Base-by-base conservation (phyloP, 2,888 invertebrate genomes). In the Phalera bucephala region DNA sequence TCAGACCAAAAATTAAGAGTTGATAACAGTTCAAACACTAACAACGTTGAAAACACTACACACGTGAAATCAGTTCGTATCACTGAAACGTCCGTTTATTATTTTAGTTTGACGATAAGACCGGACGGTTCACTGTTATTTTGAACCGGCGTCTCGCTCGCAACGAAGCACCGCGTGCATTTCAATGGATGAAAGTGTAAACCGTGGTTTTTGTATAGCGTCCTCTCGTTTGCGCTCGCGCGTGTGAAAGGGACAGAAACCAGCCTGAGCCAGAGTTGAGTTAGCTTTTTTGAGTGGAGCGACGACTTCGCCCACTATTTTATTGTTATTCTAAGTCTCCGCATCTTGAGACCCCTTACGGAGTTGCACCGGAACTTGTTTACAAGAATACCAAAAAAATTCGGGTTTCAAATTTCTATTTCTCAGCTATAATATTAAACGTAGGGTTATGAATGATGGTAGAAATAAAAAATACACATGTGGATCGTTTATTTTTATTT, bases 121-220 rank as follows among this genome's bases (percentile, higher is more conserved):
- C 70, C 71, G 65, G 71, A 64, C 73, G 63, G 70, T 75, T 80
- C 73, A 72, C 71, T 69, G 72, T 73, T 72, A 75, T 72, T 73
- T 75, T 69, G 70, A 77, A 80, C 77, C 81, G 77, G 82, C 83
- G 80, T 72, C 76, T 81, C 74, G 65, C 70, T 78, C 80, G 70
- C 75, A 62, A 66, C 79, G 79, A 73, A 74, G 83, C 79, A 80
- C 79, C 81, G 85, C 85, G 81, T 86, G 84, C 86, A 81, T 86
- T 83, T 87, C 87, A 80, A 83, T 79, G 78, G 87, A 85, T 85
- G 88, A 87, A 89, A 86, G 88, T 87, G 75, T 86, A 84, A 78
- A 79, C 86, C 75, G 78, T 75, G 81, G 85, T 88, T 87, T 88
- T 88, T 88, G 88, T 88, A 84, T 87, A 83, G 80, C 78, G 75